Percentiles rank a stretch among this genome's conserved stretches.
Conservation (phyloP, 2,797 vertebrate species). For the Lophotriccus pileatus region DNA sequence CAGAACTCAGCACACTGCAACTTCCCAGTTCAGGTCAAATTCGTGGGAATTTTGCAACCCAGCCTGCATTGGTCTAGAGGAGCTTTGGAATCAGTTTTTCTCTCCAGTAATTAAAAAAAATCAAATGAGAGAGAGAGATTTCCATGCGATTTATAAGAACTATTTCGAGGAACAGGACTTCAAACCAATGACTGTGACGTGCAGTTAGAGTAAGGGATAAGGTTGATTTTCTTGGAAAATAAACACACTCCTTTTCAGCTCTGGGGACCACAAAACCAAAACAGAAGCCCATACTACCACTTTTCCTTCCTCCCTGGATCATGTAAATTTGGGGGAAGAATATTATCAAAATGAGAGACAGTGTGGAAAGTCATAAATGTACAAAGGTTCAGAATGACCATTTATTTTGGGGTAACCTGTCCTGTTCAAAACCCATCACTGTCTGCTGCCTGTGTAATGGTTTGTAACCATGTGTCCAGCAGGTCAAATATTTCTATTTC, state of each 20-base stretch:
- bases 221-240: background rate
- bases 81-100: background rate
- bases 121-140: background rate
- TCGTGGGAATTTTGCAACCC: background rate
- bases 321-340: background rate
- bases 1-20: background rate
- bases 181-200: background rate
- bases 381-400: background rate
- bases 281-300: fast-evolving
- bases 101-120: background rate
- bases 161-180: background rate
- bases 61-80: background rate
- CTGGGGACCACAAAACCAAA: background rate
- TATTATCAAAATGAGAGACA: background rate
- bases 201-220: background rate
- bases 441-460: background rate
- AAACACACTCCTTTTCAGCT: background rate
- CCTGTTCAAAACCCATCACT: background rate
- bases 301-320: background rate
- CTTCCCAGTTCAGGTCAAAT: background rate
- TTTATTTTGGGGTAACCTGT: background rate
- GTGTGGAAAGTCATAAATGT: background rate
- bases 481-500: background rate
- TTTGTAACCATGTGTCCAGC: background rate
- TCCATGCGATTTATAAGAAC: background rate